A percentile compares a stretch with the other conserved stretches of the same genome.
Conservation (phyloP, 2,113 vertebrate species). For the Spizaetus ornatus region DNA sequence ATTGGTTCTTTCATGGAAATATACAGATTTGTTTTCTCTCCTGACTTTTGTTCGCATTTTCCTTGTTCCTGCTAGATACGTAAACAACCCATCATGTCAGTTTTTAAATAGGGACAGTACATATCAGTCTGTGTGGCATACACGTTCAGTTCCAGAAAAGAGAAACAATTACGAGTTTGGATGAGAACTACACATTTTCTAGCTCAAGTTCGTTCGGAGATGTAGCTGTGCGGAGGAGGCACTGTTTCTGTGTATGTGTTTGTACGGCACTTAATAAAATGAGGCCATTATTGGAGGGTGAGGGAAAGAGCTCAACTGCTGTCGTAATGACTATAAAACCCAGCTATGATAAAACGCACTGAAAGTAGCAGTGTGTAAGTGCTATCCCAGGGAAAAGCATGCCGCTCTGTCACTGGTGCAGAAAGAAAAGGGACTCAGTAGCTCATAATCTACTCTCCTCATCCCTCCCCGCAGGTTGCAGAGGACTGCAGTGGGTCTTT, state of each 20-base stretch:
- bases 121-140: not conserved
- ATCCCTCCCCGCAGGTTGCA: not conserved
- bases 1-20: conserved; percentile 42
- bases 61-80: not conserved
- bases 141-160: conserved; percentile 2
- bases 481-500: not conserved
- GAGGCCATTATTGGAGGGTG: not conserved
- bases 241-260: not conserved
- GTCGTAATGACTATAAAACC: not conserved
- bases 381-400: not conserved
- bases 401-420: not conserved
- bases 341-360: not conserved
- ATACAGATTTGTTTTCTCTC: conserved; percentile 56
- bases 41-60: conserved; percentile 24
- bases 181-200: not conserved
- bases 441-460: not conserved
- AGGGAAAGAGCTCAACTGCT: not conserved
- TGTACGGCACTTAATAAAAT: not conserved
- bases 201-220: not conserved
- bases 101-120: conserved; percentile 3
- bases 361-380: not conserved
- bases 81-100: conserved; percentile 21
- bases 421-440: not conserved
- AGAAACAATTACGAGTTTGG: not conserved
- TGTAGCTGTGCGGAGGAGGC: not conserved